Conservation (phyloP, 2,113 vertebrate species). For the Corvus moneduloides region DNA sequence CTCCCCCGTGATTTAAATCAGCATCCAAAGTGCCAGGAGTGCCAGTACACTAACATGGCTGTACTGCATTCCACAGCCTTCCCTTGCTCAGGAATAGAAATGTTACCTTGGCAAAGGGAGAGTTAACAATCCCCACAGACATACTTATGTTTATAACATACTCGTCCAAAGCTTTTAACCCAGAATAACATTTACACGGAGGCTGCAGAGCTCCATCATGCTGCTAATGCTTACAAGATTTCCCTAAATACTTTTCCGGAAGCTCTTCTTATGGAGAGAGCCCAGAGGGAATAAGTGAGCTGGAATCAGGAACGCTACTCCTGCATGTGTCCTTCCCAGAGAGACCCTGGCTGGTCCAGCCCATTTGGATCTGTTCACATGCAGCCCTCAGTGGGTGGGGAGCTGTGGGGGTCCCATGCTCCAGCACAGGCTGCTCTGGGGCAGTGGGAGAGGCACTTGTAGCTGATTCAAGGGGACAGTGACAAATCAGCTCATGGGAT, state of each 20-base stretch:
- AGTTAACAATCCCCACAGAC: conserved; percentile 20
- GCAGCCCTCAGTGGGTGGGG: fast-evolving
- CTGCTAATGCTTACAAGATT: conserved; percentile 45
- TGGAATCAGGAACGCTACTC: fast-evolving
- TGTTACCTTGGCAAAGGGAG: neutral
- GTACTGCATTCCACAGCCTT: neutral
- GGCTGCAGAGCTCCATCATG: conserved; percentile 20
- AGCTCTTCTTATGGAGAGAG: neutral
- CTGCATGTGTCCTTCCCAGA: neutral
- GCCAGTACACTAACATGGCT: fast-evolving
- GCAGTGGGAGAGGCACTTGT: neutral
- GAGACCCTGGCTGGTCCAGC: neutral
- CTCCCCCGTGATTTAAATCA: neutral
- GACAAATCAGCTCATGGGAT: neutral
- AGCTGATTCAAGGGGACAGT: neutral
- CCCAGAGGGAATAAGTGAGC: neutral
- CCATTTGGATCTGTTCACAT: fast-evolving
- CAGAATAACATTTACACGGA: conserved; percentile 32
- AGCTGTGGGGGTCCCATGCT: neutral
- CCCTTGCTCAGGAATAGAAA: neutral
- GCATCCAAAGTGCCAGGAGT: neutral
- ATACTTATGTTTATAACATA: neutral
- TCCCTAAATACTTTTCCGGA: conserved; percentile 23
- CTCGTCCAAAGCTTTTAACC: conserved; percentile 54
- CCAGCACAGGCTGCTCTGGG: neutral